A percentile compares a stretch with the other conserved stretches of the same genome.
These are phyloP conservation scores for Aix galericulata DNA, from an alignment of 2,113 vertebrate genomes.

Conservation along the genomic window DNA sequence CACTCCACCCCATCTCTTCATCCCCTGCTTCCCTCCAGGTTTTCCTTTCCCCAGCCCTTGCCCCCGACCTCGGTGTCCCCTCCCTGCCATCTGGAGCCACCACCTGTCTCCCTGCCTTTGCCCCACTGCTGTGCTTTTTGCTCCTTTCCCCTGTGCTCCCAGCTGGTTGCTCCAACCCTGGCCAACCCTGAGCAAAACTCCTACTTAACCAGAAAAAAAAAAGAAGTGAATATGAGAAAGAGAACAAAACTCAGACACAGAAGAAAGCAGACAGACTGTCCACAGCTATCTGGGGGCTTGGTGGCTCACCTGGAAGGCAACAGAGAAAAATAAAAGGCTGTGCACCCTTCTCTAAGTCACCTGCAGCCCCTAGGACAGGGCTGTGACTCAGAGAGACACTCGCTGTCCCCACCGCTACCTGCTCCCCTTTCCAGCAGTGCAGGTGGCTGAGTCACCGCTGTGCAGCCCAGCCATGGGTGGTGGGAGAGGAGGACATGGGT, in stretches of 20 bases:
- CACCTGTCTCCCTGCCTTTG: conserved; percentile 2
- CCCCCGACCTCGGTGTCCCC: background rate
- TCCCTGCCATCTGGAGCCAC: conserved; percentile 31
- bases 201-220: background rate
- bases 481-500: background rate
- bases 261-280: background rate
- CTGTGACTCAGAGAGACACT: background rate
- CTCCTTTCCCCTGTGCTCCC: background rate
- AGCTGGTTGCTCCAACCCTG: background rate
- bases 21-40: background rate
- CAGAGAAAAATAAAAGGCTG: background rate
- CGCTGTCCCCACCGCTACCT: rapidly evolving
- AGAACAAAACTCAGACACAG: background rate
- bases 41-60: background rate
- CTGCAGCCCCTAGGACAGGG: background rate
- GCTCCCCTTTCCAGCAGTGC: background rate
- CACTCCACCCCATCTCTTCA: background rate
- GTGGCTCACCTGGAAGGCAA: background rate
- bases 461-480: background rate
- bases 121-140: background rate
- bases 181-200: background rate
- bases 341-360: background rate
- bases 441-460: background rate
- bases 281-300: background rate
- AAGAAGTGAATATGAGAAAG: background rate